Conservation (phyloP, 2,797 vertebrate species). For the Cottoperca gobio region DNA sequence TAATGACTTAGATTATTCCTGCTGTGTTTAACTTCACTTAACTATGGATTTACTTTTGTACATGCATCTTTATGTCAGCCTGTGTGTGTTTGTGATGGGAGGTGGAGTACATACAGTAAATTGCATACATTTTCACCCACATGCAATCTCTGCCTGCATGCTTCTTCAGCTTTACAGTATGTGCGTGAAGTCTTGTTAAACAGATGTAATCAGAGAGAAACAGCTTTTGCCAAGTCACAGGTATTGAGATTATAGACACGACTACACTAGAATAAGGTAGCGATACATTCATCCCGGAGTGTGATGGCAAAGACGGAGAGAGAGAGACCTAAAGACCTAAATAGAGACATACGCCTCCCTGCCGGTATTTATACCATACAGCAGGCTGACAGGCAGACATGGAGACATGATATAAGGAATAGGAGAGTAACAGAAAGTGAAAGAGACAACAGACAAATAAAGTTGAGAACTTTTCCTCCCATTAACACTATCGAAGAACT, state of each 20-base stretch:
- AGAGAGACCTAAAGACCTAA: background rate
- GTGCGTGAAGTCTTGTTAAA: conserved; percentile 12
- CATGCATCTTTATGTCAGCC: conserved; percentile 21
- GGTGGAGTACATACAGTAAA: too few relatives aligned
- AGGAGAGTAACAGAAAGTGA: background rate
- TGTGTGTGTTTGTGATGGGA: background rate
- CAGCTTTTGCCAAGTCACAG: background rate
- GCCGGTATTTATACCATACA: background rate
- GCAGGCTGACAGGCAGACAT: conserved; percentile 6
- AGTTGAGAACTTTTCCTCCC: conserved; percentile 20
- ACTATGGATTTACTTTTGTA: conserved; percentile 27
- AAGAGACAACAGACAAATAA: conserved; percentile 25
- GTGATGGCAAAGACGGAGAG: conserved; percentile 1
- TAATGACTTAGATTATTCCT: conserved; percentile 49
- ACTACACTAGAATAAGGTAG: background rate
- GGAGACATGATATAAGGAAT: conserved; percentile 1
- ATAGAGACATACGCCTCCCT: background rate
- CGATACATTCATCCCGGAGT: background rate
- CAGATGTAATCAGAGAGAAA: background rate
- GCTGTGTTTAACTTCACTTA: conserved; percentile 41
- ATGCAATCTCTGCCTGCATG: background rate
- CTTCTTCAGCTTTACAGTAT: background rate
- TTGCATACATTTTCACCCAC: conserved; percentile 13
- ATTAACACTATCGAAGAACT: conserved; percentile 23
- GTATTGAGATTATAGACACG: background rate